Conservation (phyloP, 30 jellyfish, hydroid and myxozoan species). For the Phacellophora camtschatica region DNA sequence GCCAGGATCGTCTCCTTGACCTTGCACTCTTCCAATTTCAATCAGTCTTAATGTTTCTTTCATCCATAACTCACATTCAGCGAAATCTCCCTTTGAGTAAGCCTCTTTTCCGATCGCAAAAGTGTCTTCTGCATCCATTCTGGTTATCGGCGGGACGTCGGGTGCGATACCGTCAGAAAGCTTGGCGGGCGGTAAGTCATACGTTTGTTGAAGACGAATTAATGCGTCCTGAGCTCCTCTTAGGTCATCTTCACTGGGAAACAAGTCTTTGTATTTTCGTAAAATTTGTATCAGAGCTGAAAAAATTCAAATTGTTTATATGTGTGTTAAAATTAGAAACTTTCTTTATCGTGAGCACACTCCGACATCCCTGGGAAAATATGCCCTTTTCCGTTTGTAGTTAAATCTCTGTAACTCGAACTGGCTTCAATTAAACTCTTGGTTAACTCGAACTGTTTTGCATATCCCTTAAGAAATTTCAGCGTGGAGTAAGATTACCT, state of each 20-base stretch:
- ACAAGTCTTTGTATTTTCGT: constrained; percentile 8
- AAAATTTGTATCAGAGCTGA: constrained; percentile 44
- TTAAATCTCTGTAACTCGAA: no score
- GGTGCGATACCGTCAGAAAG: constrained; percentile 83
- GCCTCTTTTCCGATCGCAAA: constrained; percentile 80
- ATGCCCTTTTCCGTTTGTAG: no score
- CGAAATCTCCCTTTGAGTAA: constrained; percentile 37
- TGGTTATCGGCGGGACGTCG: constrained; percentile 33
- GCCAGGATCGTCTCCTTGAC: constrained; percentile 31
- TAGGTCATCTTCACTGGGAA: constrained; percentile 83
- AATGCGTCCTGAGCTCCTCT: constrained; percentile 93
- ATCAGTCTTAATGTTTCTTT: constrained; percentile 71
- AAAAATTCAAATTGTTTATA: no score
- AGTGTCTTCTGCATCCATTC: constrained; percentile 83
- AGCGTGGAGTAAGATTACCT: no score
- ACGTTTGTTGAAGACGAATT: constrained; percentile 87
- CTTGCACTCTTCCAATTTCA: constrained; percentile 46
- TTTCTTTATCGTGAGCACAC: no score
- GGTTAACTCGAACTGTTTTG: no score
- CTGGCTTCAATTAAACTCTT: no score
- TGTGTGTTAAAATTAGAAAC: no score
- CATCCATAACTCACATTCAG: constrained; percentile 81
- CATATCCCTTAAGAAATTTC: no score
- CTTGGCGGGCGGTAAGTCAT: constrained; percentile 66
- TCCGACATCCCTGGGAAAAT: no score